Conservation (phyloP, 2,113 vertebrate species). For the Synodontis membranacea region DNA sequence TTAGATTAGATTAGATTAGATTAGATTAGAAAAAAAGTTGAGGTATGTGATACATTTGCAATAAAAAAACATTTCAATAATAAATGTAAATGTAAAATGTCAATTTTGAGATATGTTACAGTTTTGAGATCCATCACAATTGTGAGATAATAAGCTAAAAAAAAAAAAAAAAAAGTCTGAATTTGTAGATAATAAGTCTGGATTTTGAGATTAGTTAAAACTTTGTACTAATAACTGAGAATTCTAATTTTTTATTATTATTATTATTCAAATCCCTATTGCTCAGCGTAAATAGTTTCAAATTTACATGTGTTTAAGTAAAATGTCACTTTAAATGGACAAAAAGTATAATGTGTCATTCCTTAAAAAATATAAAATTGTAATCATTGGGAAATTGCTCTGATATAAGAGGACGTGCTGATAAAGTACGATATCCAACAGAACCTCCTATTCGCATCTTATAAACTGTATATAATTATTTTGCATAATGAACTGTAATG, state of each 20-base stretch:
- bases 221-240: too few relatives aligned
- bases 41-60: too few relatives aligned
- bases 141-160: not conserved
- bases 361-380: not conserved
- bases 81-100: too few relatives aligned
- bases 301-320: not conserved
- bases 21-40: not conserved
- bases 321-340: not conserved
- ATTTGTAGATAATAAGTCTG: not conserved
- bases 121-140: not conserved
- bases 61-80: too few relatives aligned
- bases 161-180: too few relatives aligned
- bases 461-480: not conserved
- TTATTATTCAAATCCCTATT: not conserved
- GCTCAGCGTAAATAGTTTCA: not conserved
- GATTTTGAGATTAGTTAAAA: not conserved
- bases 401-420: not conserved
- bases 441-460: not conserved
- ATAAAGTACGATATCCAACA: not conserved
- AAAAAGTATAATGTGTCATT: not conserved
- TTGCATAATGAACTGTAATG: not conserved
- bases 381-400: not conserved
- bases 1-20: not conserved
- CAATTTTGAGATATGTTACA: not conserved
- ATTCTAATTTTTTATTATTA: too few relatives aligned